These are phyloP conservation scores for Gobio occitaniae DNA, from an alignment of 2,797 vertebrate genomes.

Conservation along the genomic window DNA sequence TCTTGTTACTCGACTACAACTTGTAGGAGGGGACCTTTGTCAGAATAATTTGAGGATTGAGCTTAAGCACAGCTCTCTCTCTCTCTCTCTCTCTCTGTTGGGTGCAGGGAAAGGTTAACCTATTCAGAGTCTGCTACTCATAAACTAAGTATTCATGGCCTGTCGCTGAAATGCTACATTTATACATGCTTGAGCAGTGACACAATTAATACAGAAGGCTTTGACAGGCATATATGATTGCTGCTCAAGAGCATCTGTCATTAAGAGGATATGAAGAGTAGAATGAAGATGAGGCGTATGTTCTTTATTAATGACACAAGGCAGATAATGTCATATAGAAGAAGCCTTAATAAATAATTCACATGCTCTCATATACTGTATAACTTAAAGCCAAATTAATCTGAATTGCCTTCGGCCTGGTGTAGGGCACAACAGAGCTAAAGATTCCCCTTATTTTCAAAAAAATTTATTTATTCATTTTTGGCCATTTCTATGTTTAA, in stretches of 20 bases:
- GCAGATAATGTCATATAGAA: conserved; percentile 10
- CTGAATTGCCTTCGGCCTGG: background rate
- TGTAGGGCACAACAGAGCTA: background rate
- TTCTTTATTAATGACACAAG: background rate
- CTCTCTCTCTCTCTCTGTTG: background rate
- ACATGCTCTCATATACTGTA: background rate
- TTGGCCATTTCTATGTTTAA: background rate
- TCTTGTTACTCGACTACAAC: background rate
- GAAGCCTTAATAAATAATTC: background rate
- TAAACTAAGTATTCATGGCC: conserved; percentile 18
- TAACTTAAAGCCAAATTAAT: background rate
- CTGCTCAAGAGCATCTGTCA: conserved; percentile 26
- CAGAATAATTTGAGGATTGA: conserved; percentile 28
- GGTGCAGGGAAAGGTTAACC: conserved; percentile 21
- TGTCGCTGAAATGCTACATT: conserved; percentile 41
- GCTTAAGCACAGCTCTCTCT: background rate
- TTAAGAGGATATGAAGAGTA: conserved; percentile 1
- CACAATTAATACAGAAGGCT: background rate
- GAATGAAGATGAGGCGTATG: background rate
- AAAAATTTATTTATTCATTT: background rate
- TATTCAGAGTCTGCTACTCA: conserved; percentile 8
- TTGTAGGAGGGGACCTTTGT: conserved; percentile 5
- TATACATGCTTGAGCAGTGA: conserved; percentile 6
- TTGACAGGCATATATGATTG: conserved; percentile 26
- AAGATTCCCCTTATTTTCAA: background rate